phyloP scores from a whole-genome alignment of 2,797 vertebrate genomes.

The Acanthopagrus latus region DNA sequence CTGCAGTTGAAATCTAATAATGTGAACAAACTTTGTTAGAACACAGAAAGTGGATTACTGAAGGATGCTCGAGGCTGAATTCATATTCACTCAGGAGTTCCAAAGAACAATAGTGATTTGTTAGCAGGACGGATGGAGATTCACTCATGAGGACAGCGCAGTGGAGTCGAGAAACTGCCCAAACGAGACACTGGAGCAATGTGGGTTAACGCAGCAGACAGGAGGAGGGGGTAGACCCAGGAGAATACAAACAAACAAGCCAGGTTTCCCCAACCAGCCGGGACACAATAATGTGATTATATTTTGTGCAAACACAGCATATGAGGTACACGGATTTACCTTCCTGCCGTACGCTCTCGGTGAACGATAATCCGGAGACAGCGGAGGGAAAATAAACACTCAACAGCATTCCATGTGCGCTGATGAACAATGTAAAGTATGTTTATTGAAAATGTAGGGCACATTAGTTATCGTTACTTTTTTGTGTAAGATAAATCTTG shows the following conservation, averaged over 20 bases:
- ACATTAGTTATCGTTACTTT: conserved; percentile 61
- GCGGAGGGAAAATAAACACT: conserved; percentile 36
- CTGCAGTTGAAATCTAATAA: conserved; percentile 65
- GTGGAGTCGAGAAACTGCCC: conserved; percentile 6
- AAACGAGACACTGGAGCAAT: conserved; percentile 32
- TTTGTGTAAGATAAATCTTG: conserved; percentile 53
- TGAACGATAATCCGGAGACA: neutral
- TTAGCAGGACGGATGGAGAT: conserved; percentile 31
- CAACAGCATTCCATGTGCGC: conserved; percentile 75
- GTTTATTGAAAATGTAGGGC: conserved; percentile 78
- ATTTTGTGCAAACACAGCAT: conserved; percentile 50
- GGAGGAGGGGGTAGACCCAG: conserved; percentile 9
- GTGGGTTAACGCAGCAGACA: conserved; percentile 23
- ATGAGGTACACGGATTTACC: conserved; percentile 48
- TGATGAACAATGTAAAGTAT: conserved; percentile 62
- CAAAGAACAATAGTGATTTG: conserved; percentile 57
- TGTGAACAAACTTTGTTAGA: conserved; percentile 67
- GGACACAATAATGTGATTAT: conserved; percentile 64
- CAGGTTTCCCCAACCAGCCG: conserved; percentile 50
- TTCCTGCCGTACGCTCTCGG: conserved; percentile 22
- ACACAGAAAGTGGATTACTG: conserved; percentile 64
- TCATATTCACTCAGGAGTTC: conserved; percentile 57
- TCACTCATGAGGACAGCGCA: conserved; percentile 21
- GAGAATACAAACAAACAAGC: conserved; percentile 57
- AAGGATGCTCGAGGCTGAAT: conserved; percentile 56